Evolutionary conservation across 2,113 vertebrate species (phyloP).

Genomic region (Parotia lawesii): DNA sequence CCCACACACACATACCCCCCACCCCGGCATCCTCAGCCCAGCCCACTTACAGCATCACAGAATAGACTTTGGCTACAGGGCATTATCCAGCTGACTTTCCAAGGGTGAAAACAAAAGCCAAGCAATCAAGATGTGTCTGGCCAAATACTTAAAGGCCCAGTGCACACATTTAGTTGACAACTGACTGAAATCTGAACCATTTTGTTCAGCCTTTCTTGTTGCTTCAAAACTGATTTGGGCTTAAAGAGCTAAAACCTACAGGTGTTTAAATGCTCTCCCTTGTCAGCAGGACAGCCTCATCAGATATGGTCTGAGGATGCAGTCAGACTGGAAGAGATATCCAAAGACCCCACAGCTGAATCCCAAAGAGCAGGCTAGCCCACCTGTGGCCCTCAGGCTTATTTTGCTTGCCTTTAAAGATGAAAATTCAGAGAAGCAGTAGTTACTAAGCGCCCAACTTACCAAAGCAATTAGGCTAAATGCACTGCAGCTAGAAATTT

Average conservation of each 20-base stretch:
- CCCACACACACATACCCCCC: background rate
- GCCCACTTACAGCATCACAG: background rate
- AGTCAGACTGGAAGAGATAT: constrained; percentile 53
- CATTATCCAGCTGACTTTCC: constrained; percentile 62
- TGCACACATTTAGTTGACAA: constrained; percentile 77
- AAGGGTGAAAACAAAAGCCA: constrained; percentile 66
- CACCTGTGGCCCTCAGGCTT: constrained; percentile 64
- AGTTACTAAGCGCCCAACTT: constrained; percentile 44
- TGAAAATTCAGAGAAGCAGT: constrained; percentile 43
- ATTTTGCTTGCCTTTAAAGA: constrained; percentile 39
- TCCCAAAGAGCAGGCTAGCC: constrained; percentile 28
- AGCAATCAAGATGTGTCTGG: constrained; percentile 71
- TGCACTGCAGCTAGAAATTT: constrained; percentile 49
- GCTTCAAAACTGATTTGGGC: constrained; percentile 68
- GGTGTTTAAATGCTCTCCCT: constrained; percentile 68
- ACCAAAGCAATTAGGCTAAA: constrained; percentile 57
- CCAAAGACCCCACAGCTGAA: constrained; percentile 52
- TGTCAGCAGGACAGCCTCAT: constrained; percentile 67
- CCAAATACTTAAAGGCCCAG: constrained; percentile 76
- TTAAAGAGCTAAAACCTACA: constrained; percentile 71
- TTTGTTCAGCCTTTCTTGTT: constrained; percentile 67
- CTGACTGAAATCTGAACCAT: constrained; percentile 76
- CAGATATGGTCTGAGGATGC: constrained; percentile 46
- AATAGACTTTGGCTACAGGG: constrained; percentile 10
- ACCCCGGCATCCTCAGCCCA: background rate